Base-by-base conservation (phyloP, 2,797 vertebrate species). In the Lacerta bilineata region DNA sequence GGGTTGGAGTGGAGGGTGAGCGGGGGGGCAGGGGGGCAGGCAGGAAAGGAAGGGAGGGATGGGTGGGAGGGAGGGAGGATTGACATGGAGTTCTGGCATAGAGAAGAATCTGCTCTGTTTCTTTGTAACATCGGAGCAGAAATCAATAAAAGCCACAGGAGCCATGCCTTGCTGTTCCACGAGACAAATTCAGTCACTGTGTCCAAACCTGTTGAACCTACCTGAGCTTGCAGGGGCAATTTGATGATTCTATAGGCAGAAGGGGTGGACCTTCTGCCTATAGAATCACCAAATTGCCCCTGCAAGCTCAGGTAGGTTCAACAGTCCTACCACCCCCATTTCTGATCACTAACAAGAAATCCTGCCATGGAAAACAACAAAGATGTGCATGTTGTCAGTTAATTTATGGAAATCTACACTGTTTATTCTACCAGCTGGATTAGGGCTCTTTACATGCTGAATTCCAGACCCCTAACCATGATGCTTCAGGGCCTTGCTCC, bases 401-500 rank as follows among this genome's bases (percentile, higher is more conserved):
- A 80, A 79, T 84, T 59, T 88, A 33, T 79, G 46, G 33, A 33
- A 72, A 80, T n/a, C n/a, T 71, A 1, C 25, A 36, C 74, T n/a
- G 20, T 59, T 88, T 84, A 27, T 84, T 71, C 5, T 66, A 66
- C 18, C n/a, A 68, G 7, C 27, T 55, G 29, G n/a, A 80, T 50
- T 27, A 85, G 17, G 1, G 5, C 3, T 25, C 41, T 75, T 84
- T 80, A 89, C 20, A 85, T 33, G 33, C 69, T 81, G 59, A 68
- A 86, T 82, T 80, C 66, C 20, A 80, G 69, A 27, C 50, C 20
- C 75, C 17, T 69, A 77, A 55, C 64, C 50, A 74, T 27, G n/a
- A 80, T 36, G 23, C 61, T 74, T 83, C 25, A n/a, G 55, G 82
- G 25, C 3, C 50, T 78, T 88, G 81, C 69, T 64, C 33, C 76